Evolutionary conservation across 2,888 invertebrate species (phyloP), one percentile per base, ranked within the genome.

Genomic region (Pseudococcus longispinus): DNA sequence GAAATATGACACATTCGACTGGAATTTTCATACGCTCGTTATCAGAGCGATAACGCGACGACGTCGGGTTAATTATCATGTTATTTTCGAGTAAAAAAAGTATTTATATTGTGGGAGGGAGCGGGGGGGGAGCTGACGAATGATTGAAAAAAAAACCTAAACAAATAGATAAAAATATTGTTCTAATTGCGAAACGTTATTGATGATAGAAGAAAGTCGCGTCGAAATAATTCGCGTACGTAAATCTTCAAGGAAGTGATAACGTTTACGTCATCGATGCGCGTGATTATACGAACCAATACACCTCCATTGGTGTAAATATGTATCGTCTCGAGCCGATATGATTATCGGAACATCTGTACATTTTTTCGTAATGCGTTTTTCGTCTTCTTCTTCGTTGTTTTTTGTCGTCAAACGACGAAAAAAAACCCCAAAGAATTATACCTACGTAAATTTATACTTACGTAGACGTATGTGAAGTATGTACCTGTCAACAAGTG

Each of bases 221-320:
- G 70, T 70, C 70, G 70, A 70, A 70, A 70, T 70, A 18, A 70
- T 32, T 26, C 32, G 60, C 29, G 11, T 32, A 70, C 70, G 70
- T 9, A 29, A 70, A 70, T 29, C 18, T 18, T 70, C 70, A 18
- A 70, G 70, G 70, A 70, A 70, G 29, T 70, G 70, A 70, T 70
- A 70, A 70, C 70, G 70, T 70, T 70, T 70, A 70, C 70, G 70
- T 70, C 70, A 70, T 70, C 15, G 70, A 70, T 70, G 29, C 70
- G 29, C 29, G 70, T 70, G 29, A 70, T 70, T 18, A 29, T 11
- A 37, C 37, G 8, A 37, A 9, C 37, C 37, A 37, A 37, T 23
- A 55, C n/a, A 55, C 55, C 15, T n/a, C 55, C n/a, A 55, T n/a
- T 65, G 26, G 23, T 26, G 15, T 26, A 9, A 65, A 65, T 26